Evolutionary conservation across 2,113 vertebrate species (phyloP).

Genomic region (Nesospiza acunhae): DNA sequence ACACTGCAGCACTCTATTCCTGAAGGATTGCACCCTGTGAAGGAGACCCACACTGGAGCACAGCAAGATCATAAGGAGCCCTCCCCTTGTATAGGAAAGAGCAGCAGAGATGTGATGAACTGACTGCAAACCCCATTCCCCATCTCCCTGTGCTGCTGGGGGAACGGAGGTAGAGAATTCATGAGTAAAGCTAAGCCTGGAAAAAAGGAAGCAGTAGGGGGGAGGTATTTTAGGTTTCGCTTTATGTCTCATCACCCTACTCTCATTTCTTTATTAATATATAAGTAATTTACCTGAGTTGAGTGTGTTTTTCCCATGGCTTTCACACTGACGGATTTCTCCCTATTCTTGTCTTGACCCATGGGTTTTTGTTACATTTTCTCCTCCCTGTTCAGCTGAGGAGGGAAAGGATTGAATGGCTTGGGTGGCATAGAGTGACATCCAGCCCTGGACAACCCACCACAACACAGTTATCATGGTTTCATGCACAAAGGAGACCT

Average conservation of each 20-base stretch:
- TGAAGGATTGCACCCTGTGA: background rate
- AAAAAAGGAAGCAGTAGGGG: fast-evolving
- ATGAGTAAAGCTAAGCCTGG: background rate
- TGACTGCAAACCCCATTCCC: background rate
- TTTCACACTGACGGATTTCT: background rate
- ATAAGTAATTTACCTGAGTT: background rate
- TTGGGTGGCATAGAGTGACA: background rate
- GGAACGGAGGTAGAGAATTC: background rate
- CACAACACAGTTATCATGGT: background rate
- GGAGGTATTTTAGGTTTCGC: background rate
- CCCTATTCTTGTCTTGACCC: background rate
- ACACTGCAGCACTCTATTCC: background rate
- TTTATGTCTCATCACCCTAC: background rate
- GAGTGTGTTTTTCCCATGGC: background rate
- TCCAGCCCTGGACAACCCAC: background rate
- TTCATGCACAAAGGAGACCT: background rate
- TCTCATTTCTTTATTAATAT: background rate
- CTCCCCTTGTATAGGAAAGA: background rate
- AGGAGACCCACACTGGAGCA: background rate
- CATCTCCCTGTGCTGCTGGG: background rate
- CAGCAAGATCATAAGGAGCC: background rate
- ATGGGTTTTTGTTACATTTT: background rate
- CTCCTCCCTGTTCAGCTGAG: background rate
- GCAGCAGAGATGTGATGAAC: background rate
- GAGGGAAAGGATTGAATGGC: background rate